Percentiles rank a stretch among this genome's conserved stretches.
phyloP scores from a whole-genome alignment of 2,113 vertebrate species.

The Tympanuchus pallidicinctus region DNA sequence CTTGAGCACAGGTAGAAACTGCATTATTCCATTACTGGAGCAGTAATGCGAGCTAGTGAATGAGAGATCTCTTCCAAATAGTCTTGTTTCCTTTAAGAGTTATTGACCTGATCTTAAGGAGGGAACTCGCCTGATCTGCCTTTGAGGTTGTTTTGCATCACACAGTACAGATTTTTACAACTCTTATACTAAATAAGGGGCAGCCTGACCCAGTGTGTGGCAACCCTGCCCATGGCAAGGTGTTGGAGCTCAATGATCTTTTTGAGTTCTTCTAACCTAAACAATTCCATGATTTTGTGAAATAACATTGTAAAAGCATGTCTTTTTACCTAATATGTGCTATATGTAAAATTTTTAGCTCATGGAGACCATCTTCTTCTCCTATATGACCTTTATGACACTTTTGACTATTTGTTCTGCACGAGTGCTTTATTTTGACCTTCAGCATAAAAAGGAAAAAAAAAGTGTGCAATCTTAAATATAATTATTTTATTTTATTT shows the following conservation, averaged over 20 bases:
- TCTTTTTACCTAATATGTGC: not conserved
- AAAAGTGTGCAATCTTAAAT: rapidly evolving
- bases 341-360: not conserved
- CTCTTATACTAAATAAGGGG: not conserved
- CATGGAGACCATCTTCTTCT: not conserved
- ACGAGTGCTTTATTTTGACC: not conserved
- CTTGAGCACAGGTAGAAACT: not conserved
- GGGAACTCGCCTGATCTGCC: not conserved
- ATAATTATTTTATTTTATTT: not conserved
- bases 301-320: not conserved
- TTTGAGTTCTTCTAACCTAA: no score
- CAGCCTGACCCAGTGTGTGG: no score
- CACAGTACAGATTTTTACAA: not conserved
- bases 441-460: not conserved
- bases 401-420: not conserved
- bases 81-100: not conserved
- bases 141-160: not conserved
- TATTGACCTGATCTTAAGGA: not conserved
- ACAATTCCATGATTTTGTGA: no score
- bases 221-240: no score
- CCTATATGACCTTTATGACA: not conserved
- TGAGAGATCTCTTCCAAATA: not conserved
- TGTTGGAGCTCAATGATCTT: no score
- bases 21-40: not conserved
- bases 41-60: not conserved